Conservation (phyloP, 2,113 vertebrate genomes). For the Podilymbus podiceps region DNA sequence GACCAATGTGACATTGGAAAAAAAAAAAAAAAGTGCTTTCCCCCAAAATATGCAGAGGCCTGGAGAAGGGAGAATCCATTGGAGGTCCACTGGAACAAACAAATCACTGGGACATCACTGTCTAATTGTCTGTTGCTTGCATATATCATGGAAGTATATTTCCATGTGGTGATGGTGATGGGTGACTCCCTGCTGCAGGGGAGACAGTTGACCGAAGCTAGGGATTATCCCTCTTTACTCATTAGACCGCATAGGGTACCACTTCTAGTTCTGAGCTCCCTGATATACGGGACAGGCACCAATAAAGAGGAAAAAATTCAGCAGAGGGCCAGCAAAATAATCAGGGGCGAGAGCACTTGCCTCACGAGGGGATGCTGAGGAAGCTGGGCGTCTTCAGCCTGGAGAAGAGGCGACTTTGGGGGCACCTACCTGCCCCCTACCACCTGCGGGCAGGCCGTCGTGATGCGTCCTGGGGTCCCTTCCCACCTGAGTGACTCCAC, state of each 20-base stretch:
- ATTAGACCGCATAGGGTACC: background rate
- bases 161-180: background rate
- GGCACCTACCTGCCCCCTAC: fast-evolving
- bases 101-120: background rate
- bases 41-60: background rate
- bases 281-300: background rate
- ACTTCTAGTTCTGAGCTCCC: background rate
- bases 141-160: background rate
- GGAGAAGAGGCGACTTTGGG: background rate
- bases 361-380: background rate
- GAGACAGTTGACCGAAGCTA: background rate
- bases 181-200: background rate
- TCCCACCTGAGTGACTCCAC: background rate
- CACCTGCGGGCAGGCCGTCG: background rate
- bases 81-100: background rate
- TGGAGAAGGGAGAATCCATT: background rate
- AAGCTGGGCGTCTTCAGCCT: background rate
- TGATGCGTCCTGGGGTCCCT: background rate
- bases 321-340: background rate
- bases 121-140: background rate
- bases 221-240: background rate
- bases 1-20: background rate
- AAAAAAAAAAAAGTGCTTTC: background rate
- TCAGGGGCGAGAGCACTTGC: fast-evolving
- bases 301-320: background rate